Evolutionary conservation across 2,888 invertebrate species (phyloP).

Genomic region (Xanthia icteritia): DNA sequence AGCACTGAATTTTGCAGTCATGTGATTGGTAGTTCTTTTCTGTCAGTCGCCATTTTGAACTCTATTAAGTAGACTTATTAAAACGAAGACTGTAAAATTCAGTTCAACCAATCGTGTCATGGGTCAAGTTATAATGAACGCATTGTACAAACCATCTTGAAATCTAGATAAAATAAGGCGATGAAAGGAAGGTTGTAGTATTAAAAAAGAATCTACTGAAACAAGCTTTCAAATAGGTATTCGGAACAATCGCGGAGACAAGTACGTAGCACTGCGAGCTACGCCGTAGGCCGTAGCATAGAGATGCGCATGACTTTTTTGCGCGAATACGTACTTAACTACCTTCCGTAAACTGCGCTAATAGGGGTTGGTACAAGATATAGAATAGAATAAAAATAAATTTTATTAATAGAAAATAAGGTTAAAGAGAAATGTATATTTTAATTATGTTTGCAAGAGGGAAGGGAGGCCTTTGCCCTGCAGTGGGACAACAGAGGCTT

Average conservation of each 20-base stretch:
- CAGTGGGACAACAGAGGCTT: no score
- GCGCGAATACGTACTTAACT: neutral
- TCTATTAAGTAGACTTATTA: no score
- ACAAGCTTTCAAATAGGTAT: neutral
- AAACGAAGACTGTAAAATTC: no score
- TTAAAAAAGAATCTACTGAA: neutral
- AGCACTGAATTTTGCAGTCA: no score
- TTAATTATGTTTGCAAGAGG: no score
- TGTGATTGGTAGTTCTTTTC: no score
- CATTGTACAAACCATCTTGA: neutral
- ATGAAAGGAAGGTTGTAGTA: neutral
- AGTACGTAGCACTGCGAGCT: conserved; percentile 28
- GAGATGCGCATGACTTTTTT: neutral
- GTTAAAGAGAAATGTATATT: neutral
- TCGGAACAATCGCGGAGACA: neutral
- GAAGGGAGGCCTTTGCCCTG: no score
- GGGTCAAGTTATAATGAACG: no score
- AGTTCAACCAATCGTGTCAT: no score
- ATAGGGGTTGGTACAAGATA: neutral
- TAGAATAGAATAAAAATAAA: neutral
- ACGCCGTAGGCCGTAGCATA: conserved; percentile 38
- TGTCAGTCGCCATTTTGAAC: no score
- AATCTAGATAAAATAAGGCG: neutral
- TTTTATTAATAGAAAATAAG: neutral
- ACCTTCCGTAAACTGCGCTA: neutral